Evolutionary conservation across 2,888 invertebrate genomes (phyloP), one percentile per base, ranked within the genome.

Genomic region (Protonemura montana): DNA sequence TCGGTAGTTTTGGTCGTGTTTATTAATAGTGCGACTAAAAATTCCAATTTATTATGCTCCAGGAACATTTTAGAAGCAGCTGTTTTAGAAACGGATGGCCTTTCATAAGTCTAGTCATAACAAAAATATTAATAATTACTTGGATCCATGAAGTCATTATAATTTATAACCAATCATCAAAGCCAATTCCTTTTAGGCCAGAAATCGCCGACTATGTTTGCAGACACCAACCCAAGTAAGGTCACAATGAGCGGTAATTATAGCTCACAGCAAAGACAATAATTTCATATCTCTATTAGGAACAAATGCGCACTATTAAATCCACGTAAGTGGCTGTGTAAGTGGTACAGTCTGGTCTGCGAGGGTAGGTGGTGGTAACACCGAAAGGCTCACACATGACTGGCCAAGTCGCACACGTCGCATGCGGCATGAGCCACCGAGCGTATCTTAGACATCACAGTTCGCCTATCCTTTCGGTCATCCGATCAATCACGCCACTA

Each of bases 301-400:
- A 81, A 81, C 81, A 27, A 28, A 81, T 81, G n/a, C 30, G 81
- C 81, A 81, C 81, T 81, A 59, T 59, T 59, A 59, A 59, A 59
- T 59, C 1, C 13, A 21, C 59, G 59, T 59, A 59, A 59, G 59
- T 59, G 59, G 59, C 59, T 7, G 13, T 21, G 30, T 81, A 81
- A 29, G 81, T 81, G 28, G 81, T 81, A 81, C 81, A 81, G 28
- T 21, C 80, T 21, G 59, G 21, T 59, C 21, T 16, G 29, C 27
- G 10, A 78, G 78, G 27, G 78, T 29, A 82, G 41, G 16, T 35
- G 35, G 35, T 42, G 10, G 13, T 5, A 41, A 26, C 28, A 78
- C 78, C 78, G 28, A 41, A 6, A 80, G n/a, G 26, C 29, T 3
- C 82, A 82, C 25, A 10, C 41, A 42, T 42, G 41, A 82, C 42